A percentile compares a stretch with the other conserved stretches of the same genome.
These are phyloP conservation scores for Phyllostomus hastatus DNA, from an alignment of 2,113 vertebrate species.

Conservation along the genomic window DNA sequence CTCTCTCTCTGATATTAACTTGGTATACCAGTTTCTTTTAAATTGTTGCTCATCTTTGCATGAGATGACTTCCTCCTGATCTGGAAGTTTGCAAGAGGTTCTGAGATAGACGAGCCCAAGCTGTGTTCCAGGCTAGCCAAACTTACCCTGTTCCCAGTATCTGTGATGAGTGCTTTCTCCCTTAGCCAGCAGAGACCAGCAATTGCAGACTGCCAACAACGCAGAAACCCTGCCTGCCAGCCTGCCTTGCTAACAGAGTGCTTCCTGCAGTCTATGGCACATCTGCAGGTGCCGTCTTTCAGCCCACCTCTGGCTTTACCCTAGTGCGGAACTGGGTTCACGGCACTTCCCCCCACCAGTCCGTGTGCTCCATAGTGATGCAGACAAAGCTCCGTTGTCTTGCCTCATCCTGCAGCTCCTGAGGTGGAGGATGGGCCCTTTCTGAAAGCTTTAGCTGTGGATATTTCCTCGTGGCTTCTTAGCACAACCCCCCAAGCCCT, in stretches of 20 bases:
- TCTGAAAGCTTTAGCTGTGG: background rate
- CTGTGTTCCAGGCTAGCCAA: background rate
- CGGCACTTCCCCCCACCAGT: background rate
- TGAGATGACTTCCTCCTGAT: background rate
- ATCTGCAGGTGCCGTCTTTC: background rate
- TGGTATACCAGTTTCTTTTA: background rate
- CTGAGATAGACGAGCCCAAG: background rate
- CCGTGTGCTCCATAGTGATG: background rate
- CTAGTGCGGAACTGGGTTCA: background rate
- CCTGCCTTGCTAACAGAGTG: background rate
- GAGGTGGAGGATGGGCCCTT: background rate
- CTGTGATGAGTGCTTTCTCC: background rate
- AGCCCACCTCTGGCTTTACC: background rate
- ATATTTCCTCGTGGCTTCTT: background rate
- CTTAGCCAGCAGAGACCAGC: background rate
- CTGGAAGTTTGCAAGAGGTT: background rate
- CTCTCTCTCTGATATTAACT: background rate
- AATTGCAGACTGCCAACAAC: accelerated
- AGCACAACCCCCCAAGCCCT: too few relatives aligned
- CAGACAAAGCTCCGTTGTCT: background rate
- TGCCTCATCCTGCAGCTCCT: background rate
- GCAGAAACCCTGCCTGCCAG: background rate
- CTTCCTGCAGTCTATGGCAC: background rate
- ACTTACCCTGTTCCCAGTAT: background rate
- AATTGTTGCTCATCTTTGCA: background rate